Evolutionary conservation across 1,140 invertebrate genomes (phyloP).

Genomic region (Drosophila biarmipes): DNA sequence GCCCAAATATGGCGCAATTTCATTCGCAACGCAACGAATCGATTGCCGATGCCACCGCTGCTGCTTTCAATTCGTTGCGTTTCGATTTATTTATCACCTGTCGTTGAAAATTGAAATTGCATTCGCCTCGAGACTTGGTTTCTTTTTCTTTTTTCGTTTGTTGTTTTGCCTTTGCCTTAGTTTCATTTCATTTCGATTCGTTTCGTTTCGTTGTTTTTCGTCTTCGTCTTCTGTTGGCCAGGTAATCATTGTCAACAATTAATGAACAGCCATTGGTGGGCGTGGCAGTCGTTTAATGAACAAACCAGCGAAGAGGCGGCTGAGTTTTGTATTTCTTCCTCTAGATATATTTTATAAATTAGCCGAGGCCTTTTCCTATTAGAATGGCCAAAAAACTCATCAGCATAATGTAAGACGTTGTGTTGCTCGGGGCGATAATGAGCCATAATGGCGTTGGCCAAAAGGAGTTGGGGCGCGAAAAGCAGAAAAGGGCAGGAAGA

Average conservation of each 20-base stretch:
- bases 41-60: conserved; percentile 66
- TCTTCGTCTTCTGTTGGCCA: conserved; percentile 30
- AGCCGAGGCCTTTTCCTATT: conserved; percentile 70
- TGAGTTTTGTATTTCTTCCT: conserved; percentile 1
- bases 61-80: conserved; percentile 72
- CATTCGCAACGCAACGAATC: conserved; percentile 76
- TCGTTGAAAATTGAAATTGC: conserved; percentile 83
- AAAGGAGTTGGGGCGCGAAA: not conserved
- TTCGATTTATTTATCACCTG: conserved; percentile 84
- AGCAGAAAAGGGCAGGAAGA: conserved; percentile 13
- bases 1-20: conserved; percentile 82
- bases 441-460: conserved; percentile 79
- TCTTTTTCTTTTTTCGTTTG: too few relatives aligned
- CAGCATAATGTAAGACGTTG: conserved; percentile 83
- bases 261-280: conserved; percentile 73
- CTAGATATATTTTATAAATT: conserved; percentile 45
- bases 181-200: conserved; percentile 25
- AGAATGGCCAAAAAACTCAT: conserved; percentile 77
- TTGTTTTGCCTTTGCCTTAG: conserved; percentile 28
- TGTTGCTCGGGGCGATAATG: conserved; percentile 82
- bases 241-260: conserved; percentile 83
- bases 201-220: conserved; percentile 23
- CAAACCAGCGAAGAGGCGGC: conserved; percentile 35
- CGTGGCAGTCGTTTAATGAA: conserved; percentile 75
- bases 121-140: conserved; percentile 48